Base-by-base conservation (phyloP, 2,113 vertebrate species). In the Spheniscus mendiculus region DNA sequence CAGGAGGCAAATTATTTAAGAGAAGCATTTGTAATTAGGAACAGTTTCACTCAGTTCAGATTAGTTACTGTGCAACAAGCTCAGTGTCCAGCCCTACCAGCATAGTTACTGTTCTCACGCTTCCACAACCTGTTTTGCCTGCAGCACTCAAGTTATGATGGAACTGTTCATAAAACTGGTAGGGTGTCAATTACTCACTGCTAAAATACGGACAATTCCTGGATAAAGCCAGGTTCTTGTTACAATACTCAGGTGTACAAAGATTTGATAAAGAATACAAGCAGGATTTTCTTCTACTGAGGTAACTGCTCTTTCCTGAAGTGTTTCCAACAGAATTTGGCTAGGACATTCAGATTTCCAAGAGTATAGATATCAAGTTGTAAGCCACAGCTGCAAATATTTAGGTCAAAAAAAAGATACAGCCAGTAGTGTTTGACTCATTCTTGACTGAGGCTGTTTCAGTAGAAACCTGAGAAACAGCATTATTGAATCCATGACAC, bases 1-100 rank as follows among this genome's bases (percentile, higher is more conserved):
- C 93, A 71, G 71, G 44, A 93, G 50, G 91, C 40, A 77, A 53
- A 55, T 97, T 81, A 98, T 90, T 77, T 70, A 55, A 78, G 62
- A 82, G 50, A 73, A 70, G 12, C 38, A 44, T 61, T 95, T 3
- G 12, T 89, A 87, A 89, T 67, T 66, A 70, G 56, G 50, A 93
- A 78, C 15, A n/a, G 40, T 79, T 96, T 93, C 84, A 73, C 49
- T 87, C 40, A 36, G 38, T 74, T 92, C 58, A 40, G 77, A 29
- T 89, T 55, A 88, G 80, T 45, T 76, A 67, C 63, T 81, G 67
- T 42, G 47, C 52, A 71, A 45, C 21, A 71, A 81, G 36, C n/a
- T 82, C 88, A 16, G n/a, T 19, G 49, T 40, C 70, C 70, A 65
- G 73, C 61, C 55, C 53, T 89, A 38, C 30, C 69, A 92, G 52